Evolutionary conservation across 2,113 vertebrate genomes (phyloP).

Genomic region (Takifugu bimaculatus): DNA sequence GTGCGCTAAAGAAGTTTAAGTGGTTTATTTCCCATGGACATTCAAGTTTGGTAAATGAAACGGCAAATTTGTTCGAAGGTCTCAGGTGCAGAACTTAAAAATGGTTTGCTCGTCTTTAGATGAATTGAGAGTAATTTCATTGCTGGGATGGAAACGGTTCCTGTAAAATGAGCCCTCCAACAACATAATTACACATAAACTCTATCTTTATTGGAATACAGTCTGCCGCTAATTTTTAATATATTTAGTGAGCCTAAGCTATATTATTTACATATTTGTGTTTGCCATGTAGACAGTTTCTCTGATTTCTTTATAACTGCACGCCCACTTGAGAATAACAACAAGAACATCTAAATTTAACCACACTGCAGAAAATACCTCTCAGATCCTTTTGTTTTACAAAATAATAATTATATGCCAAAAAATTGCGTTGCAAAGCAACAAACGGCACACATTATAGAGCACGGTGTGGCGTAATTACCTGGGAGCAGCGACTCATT

Average conservation of each 20-base stretch:
- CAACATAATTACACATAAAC: not conserved
- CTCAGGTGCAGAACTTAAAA: constrained; percentile 6
- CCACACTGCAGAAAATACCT: constrained; percentile 16
- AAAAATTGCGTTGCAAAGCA: constrained; percentile 27
- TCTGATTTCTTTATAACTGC: constrained; percentile 11
- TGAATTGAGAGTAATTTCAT: constrained; percentile 37
- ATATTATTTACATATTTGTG: constrained; percentile 12
- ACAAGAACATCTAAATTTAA: constrained; percentile 34
- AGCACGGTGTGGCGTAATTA: constrained; percentile 22
- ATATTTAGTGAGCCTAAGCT: not conserved
- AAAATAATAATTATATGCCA: constrained; percentile 36
- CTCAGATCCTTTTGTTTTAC: constrained; percentile 20
- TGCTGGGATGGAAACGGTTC: constrained; percentile 25
- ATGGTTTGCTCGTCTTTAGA: constrained; percentile 8
- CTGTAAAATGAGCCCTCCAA: constrained; percentile 17
- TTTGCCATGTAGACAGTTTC: constrained; percentile 23
- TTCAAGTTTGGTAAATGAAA: constrained; percentile 36
- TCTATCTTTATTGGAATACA: not conserved
- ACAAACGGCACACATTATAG: constrained; percentile 1
- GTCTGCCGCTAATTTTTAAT: not conserved
- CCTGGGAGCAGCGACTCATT: constrained; percentile 5
- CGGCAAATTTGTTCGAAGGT: not conserved
- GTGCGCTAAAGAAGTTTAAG: constrained; percentile 9
- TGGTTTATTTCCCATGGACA: constrained; percentile 25
- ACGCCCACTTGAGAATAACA: constrained; percentile 25